Percentiles rank a stretch among this genome's conserved stretches.
phyloP scores from a whole-genome alignment of 2,888 invertebrate genomes.

The Acanthoscelides obtectus region DNA sequence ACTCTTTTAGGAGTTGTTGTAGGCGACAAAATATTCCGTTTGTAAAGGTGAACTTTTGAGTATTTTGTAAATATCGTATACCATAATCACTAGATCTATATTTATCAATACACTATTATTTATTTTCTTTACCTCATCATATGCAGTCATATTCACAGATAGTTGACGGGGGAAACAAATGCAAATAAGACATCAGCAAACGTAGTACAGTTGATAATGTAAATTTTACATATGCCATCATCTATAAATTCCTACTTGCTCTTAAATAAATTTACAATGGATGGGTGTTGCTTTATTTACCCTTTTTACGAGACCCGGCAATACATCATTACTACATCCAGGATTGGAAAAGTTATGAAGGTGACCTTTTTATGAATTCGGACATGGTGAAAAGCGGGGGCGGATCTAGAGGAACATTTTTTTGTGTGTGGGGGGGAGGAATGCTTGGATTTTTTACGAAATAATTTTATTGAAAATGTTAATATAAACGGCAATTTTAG shows the following conservation, averaged over 20 bases:
- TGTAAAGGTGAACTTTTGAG: conserved; percentile 27
- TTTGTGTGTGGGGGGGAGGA: too few species aligned
- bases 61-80: conserved; percentile 31
- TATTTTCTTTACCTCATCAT: conserved; percentile 31
- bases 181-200: conserved; percentile 28
- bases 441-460: too few species aligned
- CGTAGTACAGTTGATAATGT: conserved; percentile 31
- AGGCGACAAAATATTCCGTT: conserved; percentile 10
- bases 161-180: conserved; percentile 26
- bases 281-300: conserved; percentile 13
- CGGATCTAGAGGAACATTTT: too few species aligned
- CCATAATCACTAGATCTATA: conserved; percentile 31
- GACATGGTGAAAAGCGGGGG: too few species aligned
- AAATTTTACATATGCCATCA: conserved; percentile 33
- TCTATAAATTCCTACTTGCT: conserved; percentile 37
- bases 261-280: conserved; percentile 35
- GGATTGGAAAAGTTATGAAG: too few species aligned
- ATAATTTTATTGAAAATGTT: too few species aligned
- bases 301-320: too few species aligned
- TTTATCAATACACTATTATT: conserved; percentile 32
- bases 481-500: too few species aligned
- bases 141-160: conserved; percentile 24
- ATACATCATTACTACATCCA: too few species aligned
- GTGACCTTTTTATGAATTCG: too few species aligned
- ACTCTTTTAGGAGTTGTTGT: conserved; percentile 6